Base-by-base conservation (phyloP, 2,888 invertebrate genomes). In the Hirtodrosophila duncani region DNA sequence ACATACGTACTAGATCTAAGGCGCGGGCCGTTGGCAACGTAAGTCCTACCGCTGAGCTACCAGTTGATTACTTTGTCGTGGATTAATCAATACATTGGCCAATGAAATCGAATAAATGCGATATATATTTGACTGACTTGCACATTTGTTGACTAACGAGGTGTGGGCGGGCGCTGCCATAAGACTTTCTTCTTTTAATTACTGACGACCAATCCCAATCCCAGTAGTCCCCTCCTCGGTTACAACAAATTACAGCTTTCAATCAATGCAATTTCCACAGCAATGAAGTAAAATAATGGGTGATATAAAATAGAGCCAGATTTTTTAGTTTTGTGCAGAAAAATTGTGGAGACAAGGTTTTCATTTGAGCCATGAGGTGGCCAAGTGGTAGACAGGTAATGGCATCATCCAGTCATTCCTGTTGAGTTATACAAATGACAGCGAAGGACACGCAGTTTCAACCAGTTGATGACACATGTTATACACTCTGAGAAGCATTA, bases 51-150 rank as follows among this genome's bases (percentile, higher is more conserved):
- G 23, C 26, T 17, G 36, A 42, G 31, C 18, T 41, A 48, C 50
- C 44, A 45, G 59, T 60, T 80, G 67, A 82, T 80, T 82, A 67
- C 78, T 67, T 63, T 52, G 65, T 63, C 67, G 58, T 58, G 59
- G 79, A 81, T 84, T 83, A 84, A 84, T 83, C 83, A 82, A 51
- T 18, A 36, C 29, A 58, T 49, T 49, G 50, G 16, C 20, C 36
- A 49, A 45, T 49, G 37, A 51, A 67, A 52, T 57, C 62, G 44
- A 52, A 58, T 53, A 63, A 46, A 55, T 63, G 23, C 37, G 21
- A 14, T 36, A 43, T 42, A 29, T 43, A 20, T 60, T 27, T 30
- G 27, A 34, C 42, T 46, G 43, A 53, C 52, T 42, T 39, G 39
- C 42, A 39, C 43, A 41, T 42, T 53, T 7, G 26, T 39, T 43